Conservation (phyloP, 2,113 vertebrate genomes). For the Mustela nigripes region DNA sequence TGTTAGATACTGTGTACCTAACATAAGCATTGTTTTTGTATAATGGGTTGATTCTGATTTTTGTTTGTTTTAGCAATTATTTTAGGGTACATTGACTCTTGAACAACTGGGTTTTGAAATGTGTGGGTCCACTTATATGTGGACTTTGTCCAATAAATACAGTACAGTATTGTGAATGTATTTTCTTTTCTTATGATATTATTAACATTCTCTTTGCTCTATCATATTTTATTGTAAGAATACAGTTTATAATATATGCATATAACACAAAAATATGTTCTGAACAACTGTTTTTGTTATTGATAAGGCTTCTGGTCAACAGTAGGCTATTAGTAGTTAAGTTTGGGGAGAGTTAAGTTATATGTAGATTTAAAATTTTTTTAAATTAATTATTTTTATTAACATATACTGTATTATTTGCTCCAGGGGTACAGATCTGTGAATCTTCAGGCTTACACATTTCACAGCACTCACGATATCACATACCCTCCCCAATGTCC, state of each 20-base stretch:
- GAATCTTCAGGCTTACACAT: no score
- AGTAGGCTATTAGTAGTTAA: background rate
- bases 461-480: no score
- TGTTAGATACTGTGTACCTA: background rate
- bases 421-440: no score
- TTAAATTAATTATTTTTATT: no score
- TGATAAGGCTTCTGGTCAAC: background rate
- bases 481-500: no score
- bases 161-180: background rate
- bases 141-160: background rate
- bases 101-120: background rate
- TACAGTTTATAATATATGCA: background rate
- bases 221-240: background rate
- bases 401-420: no score
- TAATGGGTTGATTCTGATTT: background rate
- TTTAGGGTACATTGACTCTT: background rate
- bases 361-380: background rate
- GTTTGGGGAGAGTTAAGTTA: background rate
- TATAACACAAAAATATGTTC: background rate
- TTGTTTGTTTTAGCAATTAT: constrained; percentile 7
- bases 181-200: background rate
- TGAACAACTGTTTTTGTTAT: background rate
- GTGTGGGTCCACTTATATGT: background rate
- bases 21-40: background rate
- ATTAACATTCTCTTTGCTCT: background rate